phyloP scores from a whole-genome alignment of 2,888 invertebrate genomes.

The Agrotis exclamationis region DNA sequence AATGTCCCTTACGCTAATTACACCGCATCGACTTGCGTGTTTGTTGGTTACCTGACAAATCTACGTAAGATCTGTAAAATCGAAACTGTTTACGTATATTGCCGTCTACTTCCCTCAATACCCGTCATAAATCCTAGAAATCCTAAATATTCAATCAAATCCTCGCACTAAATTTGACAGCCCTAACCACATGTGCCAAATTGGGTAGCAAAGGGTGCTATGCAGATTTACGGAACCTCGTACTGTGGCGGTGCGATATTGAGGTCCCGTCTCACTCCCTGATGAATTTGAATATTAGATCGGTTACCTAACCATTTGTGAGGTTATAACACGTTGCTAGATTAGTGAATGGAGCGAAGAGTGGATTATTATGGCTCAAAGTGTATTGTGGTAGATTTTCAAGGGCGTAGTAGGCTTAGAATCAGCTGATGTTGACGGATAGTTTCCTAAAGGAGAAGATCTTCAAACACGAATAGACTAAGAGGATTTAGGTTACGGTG shows the following conservation, averaged over 20 bases:
- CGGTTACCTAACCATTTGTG: conserved; percentile 57
- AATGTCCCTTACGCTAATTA: background rate
- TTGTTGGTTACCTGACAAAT: background rate
- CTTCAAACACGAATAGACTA: background rate
- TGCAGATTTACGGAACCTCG: conserved; percentile 59
- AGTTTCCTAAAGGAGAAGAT: background rate
- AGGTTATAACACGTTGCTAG: conserved; percentile 36
- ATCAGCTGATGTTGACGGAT: background rate
- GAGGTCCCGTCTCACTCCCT: conserved; percentile 39
- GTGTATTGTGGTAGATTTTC: conserved; percentile 19
- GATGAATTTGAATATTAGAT: conserved; percentile 66
- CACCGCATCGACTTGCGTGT: background rate
- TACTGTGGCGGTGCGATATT: conserved; percentile 59
- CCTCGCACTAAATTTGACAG: conserved; percentile 42
- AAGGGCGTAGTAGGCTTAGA: background rate
- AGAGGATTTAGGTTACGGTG: background rate
- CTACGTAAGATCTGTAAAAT: conserved; percentile 14
- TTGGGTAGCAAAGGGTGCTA: conserved; percentile 63
- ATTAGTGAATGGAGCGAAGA: conserved; percentile 42
- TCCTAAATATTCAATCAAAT: conserved; percentile 49
- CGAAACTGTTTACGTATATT: conserved; percentile 18
- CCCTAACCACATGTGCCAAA: conserved; percentile 59
- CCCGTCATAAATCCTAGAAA: conserved; percentile 23
- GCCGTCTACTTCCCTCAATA: background rate
- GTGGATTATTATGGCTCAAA: conserved; percentile 24